Base-by-base conservation (phyloP, 2,888 invertebrate species). In the Deroplatys truncata region DNA sequence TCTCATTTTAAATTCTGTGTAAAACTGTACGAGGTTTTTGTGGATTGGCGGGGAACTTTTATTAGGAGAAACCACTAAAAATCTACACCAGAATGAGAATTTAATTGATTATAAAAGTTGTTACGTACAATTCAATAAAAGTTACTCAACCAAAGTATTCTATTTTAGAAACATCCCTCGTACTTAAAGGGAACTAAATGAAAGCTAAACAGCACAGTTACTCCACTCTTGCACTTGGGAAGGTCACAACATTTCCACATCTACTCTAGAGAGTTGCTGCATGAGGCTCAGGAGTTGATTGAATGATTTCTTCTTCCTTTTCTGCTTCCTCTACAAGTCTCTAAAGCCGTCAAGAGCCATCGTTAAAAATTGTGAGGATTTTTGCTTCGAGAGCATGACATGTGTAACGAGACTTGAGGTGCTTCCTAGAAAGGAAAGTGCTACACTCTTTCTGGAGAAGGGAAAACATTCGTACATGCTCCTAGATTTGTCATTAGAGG, bases 251-350 rank as follows among this genome's bases (percentile, higher is more conserved):
- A 20, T 72, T 20, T 72, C 15, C 56, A 56, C 15, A 2, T 16
- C 56, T 16, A 25, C 56, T 72, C 56, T 10, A 86, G 86, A 72
- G 72, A 20, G 43, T 43, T 43, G 43, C 43, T 43, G 43, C 43
- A 43, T 29, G 72, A 86, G 7, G 86, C 86, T 13, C 56, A 49
- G 10, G 28, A n/a, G 56, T 86, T 86, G 86, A 86, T 86, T 86
- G 86, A 86, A 82, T 86, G 86, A 86, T 86, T 86, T 86, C 56
- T 86, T 72, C 86, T 82, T 86, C 86, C 82, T 86, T 86, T 31
- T 72, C 56, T 15, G 82, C 56, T 72, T 28, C 29, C 86, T 72
- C 86, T 72, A 56, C 72, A 28, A 20, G 29, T 49, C 29, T 16
- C 72, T n/a, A 82, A 82, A 86, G 86, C 56, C 82, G 86, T 86